Percentiles rank a stretch among this genome's conserved stretches.
Conservation (phyloP, 2,797 vertebrate species). For the Gambelia wislizenii region DNA sequence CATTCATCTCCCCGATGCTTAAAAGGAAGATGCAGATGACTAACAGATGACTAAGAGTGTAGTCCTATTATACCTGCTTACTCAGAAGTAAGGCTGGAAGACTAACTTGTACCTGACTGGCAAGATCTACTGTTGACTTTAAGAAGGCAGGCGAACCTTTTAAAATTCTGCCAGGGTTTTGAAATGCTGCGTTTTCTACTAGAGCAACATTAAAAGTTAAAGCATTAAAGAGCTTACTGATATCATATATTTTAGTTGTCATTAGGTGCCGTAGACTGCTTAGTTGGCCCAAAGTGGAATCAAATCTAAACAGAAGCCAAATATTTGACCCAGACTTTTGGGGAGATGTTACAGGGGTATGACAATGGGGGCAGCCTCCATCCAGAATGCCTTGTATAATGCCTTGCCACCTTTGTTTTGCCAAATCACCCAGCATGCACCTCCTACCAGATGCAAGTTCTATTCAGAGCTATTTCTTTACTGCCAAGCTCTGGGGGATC, state of each 20-base stretch:
- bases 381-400: no score
- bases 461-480: no score
- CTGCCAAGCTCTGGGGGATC: no score
- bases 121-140: no score
- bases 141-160: not conserved
- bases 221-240: not conserved
- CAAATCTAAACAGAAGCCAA: not conserved
- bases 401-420: no score
- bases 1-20: not conserved
- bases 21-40: not conserved
- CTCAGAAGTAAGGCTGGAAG: no score
- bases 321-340: not conserved
- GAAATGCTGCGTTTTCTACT: not conserved
- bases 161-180: not conserved
- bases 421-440: no score
- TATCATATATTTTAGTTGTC: not conserved
- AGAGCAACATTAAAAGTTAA: not conserved
- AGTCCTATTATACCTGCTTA: no score
- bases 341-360: not conserved
- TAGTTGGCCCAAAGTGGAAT: not conserved
- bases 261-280: not conserved
- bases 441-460: no score
- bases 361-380: no score
- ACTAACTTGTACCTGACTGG: not conserved
- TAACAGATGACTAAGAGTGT: not conserved